These are phyloP conservation scores for Acleris sparsana DNA, from an alignment of 2,888 invertebrate genomes.

Conservation along the genomic window DNA sequence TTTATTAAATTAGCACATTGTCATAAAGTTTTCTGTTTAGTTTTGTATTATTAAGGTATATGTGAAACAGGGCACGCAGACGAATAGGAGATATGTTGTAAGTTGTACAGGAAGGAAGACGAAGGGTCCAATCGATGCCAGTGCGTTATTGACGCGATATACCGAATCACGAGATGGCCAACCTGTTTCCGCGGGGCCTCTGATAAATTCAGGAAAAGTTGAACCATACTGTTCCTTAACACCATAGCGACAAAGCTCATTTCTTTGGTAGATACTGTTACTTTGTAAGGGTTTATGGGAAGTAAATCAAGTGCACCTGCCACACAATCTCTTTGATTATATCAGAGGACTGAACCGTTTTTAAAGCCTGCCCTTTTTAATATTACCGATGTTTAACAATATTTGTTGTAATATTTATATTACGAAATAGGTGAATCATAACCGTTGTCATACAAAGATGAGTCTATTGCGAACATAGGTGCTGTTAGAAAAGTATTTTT, in stretches of 20 bases:
- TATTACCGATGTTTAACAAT: conserved; percentile 16
- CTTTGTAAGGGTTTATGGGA: conserved; percentile 33
- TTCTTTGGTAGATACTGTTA: not conserved
- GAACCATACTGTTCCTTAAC: conserved; percentile 25
- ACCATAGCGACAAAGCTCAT: conserved; percentile 9
- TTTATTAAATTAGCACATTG: not conserved
- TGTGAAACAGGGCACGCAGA: too few relatives aligned
- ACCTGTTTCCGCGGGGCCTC: conserved; percentile 28
- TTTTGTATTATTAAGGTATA: too few relatives aligned
- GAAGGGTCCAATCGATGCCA: conserved; percentile 18
- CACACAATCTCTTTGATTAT: conserved; percentile 27
- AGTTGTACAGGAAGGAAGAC: conserved; percentile 29
- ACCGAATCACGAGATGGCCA: conserved; percentile 41
- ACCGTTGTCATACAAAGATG: too few relatives aligned
- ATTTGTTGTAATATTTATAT: conserved; percentile 7
- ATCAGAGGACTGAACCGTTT: conserved; percentile 27
- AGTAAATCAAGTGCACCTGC: conserved; percentile 42
- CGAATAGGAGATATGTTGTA: not conserved
- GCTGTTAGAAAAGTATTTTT: too few relatives aligned
- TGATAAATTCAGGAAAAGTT: conserved; percentile 13
- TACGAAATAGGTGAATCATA: too few relatives aligned
- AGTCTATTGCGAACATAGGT: too few relatives aligned
- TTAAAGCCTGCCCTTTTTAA: conserved; percentile 22
- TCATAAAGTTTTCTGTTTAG: not conserved
- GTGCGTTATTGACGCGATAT: conserved; percentile 36